These are phyloP conservation scores for Chymomyza fuscimana DNA, from an alignment of 2,888 invertebrate genomes.

Conservation along the genomic window DNA sequence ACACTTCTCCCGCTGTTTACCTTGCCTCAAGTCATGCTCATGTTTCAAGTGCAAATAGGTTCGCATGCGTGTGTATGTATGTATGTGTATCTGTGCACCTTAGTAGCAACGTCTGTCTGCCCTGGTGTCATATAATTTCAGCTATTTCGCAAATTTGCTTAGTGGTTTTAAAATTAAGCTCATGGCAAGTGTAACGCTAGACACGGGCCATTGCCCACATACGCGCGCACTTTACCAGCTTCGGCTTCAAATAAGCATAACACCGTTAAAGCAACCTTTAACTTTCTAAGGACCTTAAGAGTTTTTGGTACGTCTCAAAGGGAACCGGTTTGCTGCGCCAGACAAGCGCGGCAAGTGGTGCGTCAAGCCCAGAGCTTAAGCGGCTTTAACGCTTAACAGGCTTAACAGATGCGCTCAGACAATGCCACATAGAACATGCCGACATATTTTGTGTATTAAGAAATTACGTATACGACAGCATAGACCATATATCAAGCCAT, in stretches of 20 bases:
- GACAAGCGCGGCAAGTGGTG: slow-evolving; percentile 26
- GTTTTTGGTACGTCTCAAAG: slow-evolving; percentile 34
- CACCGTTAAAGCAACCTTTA: slow-evolving; percentile 26
- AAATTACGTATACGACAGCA: slow-evolving; percentile 57
- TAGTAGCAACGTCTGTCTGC: slow-evolving; percentile 11
- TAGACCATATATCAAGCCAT: not conserved
- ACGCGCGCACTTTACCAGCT: slow-evolving; percentile 5
- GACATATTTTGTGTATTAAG: slow-evolving; percentile 62
- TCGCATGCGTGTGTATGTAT: slow-evolving; percentile 19
- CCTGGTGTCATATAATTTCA: slow-evolving; percentile 44
- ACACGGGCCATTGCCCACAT: slow-evolving; percentile 19
- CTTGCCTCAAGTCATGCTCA: slow-evolving; percentile 29
- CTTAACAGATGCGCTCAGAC: slow-evolving; percentile 38
- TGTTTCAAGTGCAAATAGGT: slow-evolving; percentile 69
- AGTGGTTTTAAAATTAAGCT: slow-evolving; percentile 69
- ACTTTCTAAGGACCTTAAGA: slow-evolving; percentile 31
- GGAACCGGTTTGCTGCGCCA: not conserved
- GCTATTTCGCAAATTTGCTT: slow-evolving; percentile 68
- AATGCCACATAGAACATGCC: slow-evolving; percentile 11
- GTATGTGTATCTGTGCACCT: not conserved
- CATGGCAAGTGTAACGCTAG: slow-evolving; percentile 55
- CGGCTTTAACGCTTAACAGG: slow-evolving; percentile 59
- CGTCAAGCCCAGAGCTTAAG: slow-evolving; percentile 54
- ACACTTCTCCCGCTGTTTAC: not conserved
- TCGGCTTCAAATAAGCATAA: slow-evolving; percentile 1